Base-by-base conservation (phyloP, 2,888 invertebrate species). In the Pollenia griseotomentosa region DNA sequence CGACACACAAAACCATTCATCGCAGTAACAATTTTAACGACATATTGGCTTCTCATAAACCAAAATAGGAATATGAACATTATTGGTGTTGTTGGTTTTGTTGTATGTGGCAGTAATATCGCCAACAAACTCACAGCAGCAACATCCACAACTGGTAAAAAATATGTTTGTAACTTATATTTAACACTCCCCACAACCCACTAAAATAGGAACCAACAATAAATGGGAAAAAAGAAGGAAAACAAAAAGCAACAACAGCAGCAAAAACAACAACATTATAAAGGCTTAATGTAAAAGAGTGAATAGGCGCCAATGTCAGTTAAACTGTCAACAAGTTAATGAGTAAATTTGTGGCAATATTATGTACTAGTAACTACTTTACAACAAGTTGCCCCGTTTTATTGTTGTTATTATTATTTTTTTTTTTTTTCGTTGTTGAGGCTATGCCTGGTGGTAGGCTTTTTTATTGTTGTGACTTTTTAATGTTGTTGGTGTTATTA, bases 241-340 rank as follows among this genome's bases (percentile, higher is more conserved):
- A 53, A 8, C n/a, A 53, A 46, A 9, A 61, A 42, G 1, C 16
- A 57, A 6, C 44, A 46, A 70, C n/a, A 46, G 14, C 19, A 78
- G 23, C 57, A 53, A 33, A 66, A 66, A 33, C 51, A 53, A 51
- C 42, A 74, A 19, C 19, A 70, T 33, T 70, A 66, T 11, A 70
- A 83, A 57, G 44, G 65, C 74, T 86, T 65, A 71, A 83, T 75
- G 75, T 65, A 83, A 83, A 48, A 73, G 81, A 65, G 73, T 65
- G 74, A 81, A 84, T 84, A 82, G 87, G 87, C 87, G 87, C 87
- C 87, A 84, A 87, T 84, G 87, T 87, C 84, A 84, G 84, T 87
- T 87, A 84, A 87, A 84, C 87, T 87, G 87, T 87, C 87, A 87
- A 87, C 87, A 84, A 87, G 87, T 87, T 87, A 87, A 87, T 87